Evolutionary conservation across 2,888 invertebrate genomes (phyloP).

Genomic region (Dolomedes plantarius): DNA sequence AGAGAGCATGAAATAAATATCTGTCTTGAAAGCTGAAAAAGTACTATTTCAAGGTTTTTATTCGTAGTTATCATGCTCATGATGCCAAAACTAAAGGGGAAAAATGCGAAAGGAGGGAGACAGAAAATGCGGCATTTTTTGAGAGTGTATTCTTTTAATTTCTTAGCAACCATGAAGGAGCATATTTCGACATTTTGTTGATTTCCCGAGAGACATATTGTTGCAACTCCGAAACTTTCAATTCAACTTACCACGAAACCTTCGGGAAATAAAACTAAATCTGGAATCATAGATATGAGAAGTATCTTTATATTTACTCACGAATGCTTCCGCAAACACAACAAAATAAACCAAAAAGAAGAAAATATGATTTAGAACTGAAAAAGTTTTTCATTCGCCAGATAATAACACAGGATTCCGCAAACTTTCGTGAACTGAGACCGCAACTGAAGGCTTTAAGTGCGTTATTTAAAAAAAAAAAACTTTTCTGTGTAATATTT

Average conservation of each 20-base stretch:
- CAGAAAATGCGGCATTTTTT: no score
- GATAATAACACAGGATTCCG: neutral
- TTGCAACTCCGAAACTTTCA: slow-evolving; percentile 8
- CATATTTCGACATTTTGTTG: neutral
- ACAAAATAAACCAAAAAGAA: neutral
- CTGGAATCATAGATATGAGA: slow-evolving; percentile 9
- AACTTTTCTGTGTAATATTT: no score
- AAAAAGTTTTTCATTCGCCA: neutral
- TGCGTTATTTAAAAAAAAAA: no score
- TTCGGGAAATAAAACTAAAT: neutral
- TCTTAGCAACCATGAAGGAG: neutral
- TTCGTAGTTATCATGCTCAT: no score
- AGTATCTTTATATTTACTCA: neutral
- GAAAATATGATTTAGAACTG: neutral
- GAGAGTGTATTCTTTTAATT: neutral
- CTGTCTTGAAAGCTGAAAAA: no score
- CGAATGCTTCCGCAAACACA: neutral
- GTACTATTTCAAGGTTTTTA: no score
- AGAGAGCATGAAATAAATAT: no score
- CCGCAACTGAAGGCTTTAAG: neutral
- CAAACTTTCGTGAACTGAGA: neutral
- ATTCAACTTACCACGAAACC: neutral
- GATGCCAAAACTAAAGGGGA: no score
- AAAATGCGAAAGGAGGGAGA: no score
- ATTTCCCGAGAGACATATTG: neutral